Conservation (phyloP, 2,113 vertebrate genomes). For the Capreolus pygargus region DNA sequence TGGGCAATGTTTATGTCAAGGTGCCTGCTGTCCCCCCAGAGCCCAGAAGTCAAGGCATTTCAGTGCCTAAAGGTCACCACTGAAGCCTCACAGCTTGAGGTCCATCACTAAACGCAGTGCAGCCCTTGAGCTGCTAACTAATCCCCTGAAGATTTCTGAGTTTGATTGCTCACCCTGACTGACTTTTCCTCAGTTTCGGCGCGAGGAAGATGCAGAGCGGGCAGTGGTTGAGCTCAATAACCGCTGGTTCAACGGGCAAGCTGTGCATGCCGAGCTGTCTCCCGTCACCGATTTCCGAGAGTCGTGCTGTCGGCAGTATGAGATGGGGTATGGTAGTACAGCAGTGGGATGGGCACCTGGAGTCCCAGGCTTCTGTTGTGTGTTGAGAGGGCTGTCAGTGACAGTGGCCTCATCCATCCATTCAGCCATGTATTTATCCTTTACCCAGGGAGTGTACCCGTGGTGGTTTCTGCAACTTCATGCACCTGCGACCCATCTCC, state of each 20-base stretch:
- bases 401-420: not conserved
- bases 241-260: conserved; percentile 65
- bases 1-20: conserved; percentile 73
- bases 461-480: conserved; percentile 72
- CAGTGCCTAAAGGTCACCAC: not conserved
- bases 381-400: not conserved
- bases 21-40: conserved; percentile 22
- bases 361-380: not conserved
- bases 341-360: not conserved
- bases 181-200: conserved; percentile 45
- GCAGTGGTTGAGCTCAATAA: conserved; percentile 63
- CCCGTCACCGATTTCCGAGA: conserved; percentile 69
- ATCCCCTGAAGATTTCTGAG: not conserved
- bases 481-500: conserved; percentile 66
- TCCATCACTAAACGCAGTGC: not conserved
- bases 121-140: not conserved
- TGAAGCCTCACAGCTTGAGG: not conserved
- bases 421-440: not conserved
- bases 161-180: not conserved
- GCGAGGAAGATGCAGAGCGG: conserved; percentile 61
- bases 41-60: not conserved
- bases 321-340: conserved; percentile 57
- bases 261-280: conserved; percentile 60
- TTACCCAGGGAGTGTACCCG: conserved; percentile 59
- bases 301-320: conserved; percentile 66